A percentile compares a stretch with the other conserved stretches of the same genome.
These are phyloP conservation scores for Salmo trutta DNA, from an alignment of 2,797 vertebrate species.

Conservation along the genomic window DNA sequence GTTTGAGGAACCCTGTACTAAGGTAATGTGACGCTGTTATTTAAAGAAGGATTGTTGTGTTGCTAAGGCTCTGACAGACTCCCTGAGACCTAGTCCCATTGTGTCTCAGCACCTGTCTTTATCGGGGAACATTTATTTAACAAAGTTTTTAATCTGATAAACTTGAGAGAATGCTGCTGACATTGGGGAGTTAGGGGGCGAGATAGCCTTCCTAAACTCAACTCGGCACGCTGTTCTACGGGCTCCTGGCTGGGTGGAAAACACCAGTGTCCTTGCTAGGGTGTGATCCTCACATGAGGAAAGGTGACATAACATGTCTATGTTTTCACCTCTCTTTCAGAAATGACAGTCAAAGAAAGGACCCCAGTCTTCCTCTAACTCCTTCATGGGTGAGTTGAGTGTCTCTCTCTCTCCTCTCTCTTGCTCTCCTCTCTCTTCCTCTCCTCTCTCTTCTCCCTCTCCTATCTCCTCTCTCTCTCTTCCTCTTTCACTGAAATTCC, in stretches of 20 bases:
- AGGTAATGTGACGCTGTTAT: background rate
- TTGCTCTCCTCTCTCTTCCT: too few species aligned
- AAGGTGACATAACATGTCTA: background rate
- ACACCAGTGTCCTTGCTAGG: background rate
- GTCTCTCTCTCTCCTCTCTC: background rate
- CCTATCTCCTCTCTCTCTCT: background rate
- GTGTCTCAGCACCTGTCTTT: background rate
- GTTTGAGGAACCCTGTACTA: too few species aligned
- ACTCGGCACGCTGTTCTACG: background rate
- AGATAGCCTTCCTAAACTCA: background rate
- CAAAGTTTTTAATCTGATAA: constrained; percentile 28
- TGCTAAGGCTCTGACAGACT: background rate
- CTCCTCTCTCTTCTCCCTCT: background rate
- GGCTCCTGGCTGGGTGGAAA: constrained; percentile 5
- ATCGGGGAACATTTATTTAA: background rate
- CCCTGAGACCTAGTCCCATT: background rate
- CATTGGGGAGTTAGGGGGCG: background rate
- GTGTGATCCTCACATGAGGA: constrained; percentile 6
- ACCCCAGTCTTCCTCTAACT: constrained; percentile 20
- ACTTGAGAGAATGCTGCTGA: background rate
- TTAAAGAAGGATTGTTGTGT: background rate
- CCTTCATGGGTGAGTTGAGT: background rate
- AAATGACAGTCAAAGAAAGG: constrained; percentile 46
- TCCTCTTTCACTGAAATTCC: background rate
- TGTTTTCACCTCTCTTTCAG: constrained; percentile 46